Base-by-base conservation (phyloP, 1,140 invertebrate genomes). In the Drosophila repleta region DNA sequence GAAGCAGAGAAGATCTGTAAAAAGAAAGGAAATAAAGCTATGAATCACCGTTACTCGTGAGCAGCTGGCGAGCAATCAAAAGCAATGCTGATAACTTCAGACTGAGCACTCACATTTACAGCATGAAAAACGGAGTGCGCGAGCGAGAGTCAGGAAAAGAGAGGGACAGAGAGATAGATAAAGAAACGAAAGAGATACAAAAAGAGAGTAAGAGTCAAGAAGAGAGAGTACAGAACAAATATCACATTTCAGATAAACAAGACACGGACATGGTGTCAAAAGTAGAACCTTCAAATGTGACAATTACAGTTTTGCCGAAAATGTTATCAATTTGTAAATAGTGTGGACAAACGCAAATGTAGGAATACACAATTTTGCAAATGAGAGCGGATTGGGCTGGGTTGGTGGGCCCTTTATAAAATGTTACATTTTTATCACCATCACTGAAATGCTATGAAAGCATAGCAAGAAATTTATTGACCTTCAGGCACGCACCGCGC, bases 401-500 rank as follows among this genome's bases (percentile, higher is more conserved):
- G n/a, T n/a, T n/a, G n/a, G 2, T 29, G 29, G 7, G 7, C 4
- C 7, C 5, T 3, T 2, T 8, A 29, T 29, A 8, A 29, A 29
- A 8, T 8, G 29, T 29, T 29, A 29, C 29, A 1, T 29, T 29
- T 29, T 29, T 29, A 29, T 8, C 29, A 26, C 35, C 63, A 24
- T 43, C 45, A 58, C 26, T 45, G 1, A 73, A 80, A 55, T 70
- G 20, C 57, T 56, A 8, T 37, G 32, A 69, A 43, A 62, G 29
- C 55, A 71, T 62, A 35, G 58, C 35, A 62, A 68, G 62, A 45
- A 62, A 72, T 74, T 78, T 78, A 75, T 78, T 81, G 81, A 85
- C 82, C 82, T 85, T 85, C 51, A 76, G 49, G 62, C 60, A 51
- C 55, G 55, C 74, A 29, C 21, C 17, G 7, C 24, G 65, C 45